Evolutionary conservation across 2,888 invertebrate species (phyloP), one percentile per base, ranked within the genome.

Genomic region (Gastracanthus pulcherrimus): DNA sequence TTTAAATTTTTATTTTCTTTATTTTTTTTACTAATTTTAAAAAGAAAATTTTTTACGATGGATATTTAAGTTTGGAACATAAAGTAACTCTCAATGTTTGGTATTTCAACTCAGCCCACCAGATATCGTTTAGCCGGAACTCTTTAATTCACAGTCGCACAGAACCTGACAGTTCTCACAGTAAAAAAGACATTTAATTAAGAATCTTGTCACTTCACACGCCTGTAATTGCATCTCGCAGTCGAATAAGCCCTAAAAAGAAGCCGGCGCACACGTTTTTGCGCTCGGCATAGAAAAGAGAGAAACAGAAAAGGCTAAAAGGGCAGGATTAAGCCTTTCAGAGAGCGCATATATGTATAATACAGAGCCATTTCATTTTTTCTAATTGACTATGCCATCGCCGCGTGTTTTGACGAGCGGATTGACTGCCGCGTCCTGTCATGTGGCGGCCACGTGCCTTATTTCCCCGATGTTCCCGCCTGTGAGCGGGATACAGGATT

Each of bases 201-300:
- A 67, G 55, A 76, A 67, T 76, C 55, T 31, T 58, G 58, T 76
- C 76, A 76, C 67, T 76, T 67, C 19, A 23, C 66, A 31, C 66
- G 29, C 55, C 48, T 26, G 36, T 64, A 48, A 64, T 66, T 75
- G 64, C 26, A 45, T 26, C 29, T n/a, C n/a, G 31, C n/a, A 34
- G 34, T n/a, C 16, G n/a, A 60, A 34, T 41, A 41, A 13, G 13
- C 11, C 1, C 7, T 41, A 60, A 60, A 7, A 48, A 23, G 4
- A 16, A 2, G 69, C 29, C 45, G 45, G 7, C 26, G 31, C 51
- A 70, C 55, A 55, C 70, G 70, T 71, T 71, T 71, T 71, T 71
- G 38, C 72, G 45, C 5, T 11, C 38, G 11, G 41, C 5, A 34
- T n/a, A 23, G 55, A 41, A 60, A n/a, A 45, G 23, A 67, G 36